Conservation (phyloP, 2,113 vertebrate genomes). For the Phyllostomus discolor region DNA sequence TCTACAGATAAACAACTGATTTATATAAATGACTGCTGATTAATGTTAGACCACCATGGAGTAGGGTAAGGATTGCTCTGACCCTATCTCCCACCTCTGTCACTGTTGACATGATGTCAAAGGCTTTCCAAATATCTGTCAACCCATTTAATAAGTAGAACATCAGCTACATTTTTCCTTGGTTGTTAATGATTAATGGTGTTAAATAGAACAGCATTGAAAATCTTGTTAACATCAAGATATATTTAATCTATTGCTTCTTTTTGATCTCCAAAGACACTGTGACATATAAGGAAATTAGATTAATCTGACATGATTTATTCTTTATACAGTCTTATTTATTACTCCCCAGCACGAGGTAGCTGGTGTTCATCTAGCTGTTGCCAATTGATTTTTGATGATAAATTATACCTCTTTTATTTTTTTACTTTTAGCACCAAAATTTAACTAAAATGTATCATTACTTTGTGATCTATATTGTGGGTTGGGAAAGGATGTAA, state of each 20-base stretch:
- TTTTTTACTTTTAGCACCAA: background rate
- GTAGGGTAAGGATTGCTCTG: background rate
- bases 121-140: background rate
- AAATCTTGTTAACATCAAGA: constrained; percentile 71
- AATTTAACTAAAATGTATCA: constrained; percentile 10
- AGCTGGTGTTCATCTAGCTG: constrained; percentile 57
- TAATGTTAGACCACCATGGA: background rate
- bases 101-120: background rate
- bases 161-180: constrained; percentile 19
- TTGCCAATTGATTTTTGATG: constrained; percentile 66
- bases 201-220: constrained; percentile 55
- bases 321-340: constrained; percentile 65
- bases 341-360: constrained; percentile 37
- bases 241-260: constrained; percentile 71
- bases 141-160: background rate
- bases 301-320: constrained; percentile 72
- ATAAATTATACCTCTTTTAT: constrained; percentile 21
- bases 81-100: background rate
- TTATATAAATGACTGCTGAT: background rate
- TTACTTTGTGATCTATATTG: background rate
- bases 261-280: constrained; percentile 68
- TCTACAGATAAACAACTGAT: background rate
- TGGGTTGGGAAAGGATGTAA: background rate
- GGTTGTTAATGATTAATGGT: constrained; percentile 68
- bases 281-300: constrained; percentile 71